Evolutionary conservation across 1,140 invertebrate species (phyloP), one percentile per base, ranked within the genome.

Genomic region (Holotrichia oblita): DNA sequence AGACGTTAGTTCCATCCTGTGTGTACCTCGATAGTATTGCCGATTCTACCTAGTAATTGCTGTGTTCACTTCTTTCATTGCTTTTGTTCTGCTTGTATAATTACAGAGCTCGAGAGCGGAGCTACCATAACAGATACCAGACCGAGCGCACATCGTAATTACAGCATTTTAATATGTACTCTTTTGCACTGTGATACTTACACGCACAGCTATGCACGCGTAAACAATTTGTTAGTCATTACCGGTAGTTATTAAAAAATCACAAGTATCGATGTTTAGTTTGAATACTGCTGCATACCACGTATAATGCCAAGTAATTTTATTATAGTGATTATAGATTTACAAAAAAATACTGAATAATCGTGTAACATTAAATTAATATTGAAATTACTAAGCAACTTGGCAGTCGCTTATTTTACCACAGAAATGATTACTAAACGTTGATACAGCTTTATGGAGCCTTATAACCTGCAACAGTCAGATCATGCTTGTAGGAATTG

Each of bases 51-150:
- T 22, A 69, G 61, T 69, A 69, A 69, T 69, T 69, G 61, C 61
- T 2, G 61, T 27, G 61, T 27, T 69, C 61, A 69, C 61, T 69
- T 69, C 61, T 69, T 69, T 69, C 61, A 10, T 34, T 69, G 61
- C 61, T 69, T 69, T 69, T 69, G 61, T 69, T 69, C 61, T 69
- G 61, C 22, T 69, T 69, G 61, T 69, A 69, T 69, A 69, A 69
- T 69, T 69, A 69, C 61, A 69, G 20, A 12, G 61, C 24, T 69
- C 48, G 17, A 20, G 27, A 69, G 9, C 61, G 61, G 22, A 69
- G 61, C 61, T 69, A 69, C 61, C 61, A 69, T 69, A 69, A 69
- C 61, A 69, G 61, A 69, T 69, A 69, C 61, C 61, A 69, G 61
- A 69, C 22, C 61, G 27, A 69, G 61, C 22, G 61, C 61, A 69